Evolutionary conservation across 2,888 invertebrate genomes (phyloP), one percentile per base, ranked within the genome.

Genomic region (Margaritifera margaritifera): DNA sequence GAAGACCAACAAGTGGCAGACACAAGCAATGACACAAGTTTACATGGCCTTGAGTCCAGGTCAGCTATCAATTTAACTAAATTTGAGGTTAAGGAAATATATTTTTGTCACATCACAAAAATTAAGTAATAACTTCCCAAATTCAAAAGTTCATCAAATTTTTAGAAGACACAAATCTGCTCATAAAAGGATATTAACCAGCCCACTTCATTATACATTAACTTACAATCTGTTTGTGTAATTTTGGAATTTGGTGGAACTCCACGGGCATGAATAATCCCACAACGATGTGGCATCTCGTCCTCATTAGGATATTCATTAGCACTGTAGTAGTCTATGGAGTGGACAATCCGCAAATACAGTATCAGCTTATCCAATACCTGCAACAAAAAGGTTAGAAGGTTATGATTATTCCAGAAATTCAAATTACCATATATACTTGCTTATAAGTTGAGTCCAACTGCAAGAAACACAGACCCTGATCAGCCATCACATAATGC

Each of bases 261-360:
- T 4, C 98, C 98, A 62, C 99, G 93, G 0, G 97, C 97, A 87
- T 99, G 99, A 92, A 99, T 95, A 80, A 99, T 97, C 18, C 99
- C 99, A 90, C 99, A 98, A 54, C 98, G 93, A 90, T 99, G 99
- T 0, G 99, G 99, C 99, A 99, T 99, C 90, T 98, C 98, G 89
- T 99, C 99, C 90, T 99, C 99, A 85, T 98, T 97, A 0, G 98
- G 97, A 91, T 99, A 99, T 88, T 99, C 99, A 87, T 97, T 97
- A 87, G 97, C 97, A 91, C 98, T 98, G 91, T 99, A 99, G 90
- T 97, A 99, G 90, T 99, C 99, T 65, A 99, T 95, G 0, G 99
- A 99, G 90, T 99, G 98, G 0, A 99, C 99, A 60, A 99, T 93
- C 62, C 99, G 93, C 84, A 99, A 91, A 89, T 99, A 99, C 64